Conservation (phyloP, 2,113 vertebrate species). For the Entomyzon cyanotis region DNA sequence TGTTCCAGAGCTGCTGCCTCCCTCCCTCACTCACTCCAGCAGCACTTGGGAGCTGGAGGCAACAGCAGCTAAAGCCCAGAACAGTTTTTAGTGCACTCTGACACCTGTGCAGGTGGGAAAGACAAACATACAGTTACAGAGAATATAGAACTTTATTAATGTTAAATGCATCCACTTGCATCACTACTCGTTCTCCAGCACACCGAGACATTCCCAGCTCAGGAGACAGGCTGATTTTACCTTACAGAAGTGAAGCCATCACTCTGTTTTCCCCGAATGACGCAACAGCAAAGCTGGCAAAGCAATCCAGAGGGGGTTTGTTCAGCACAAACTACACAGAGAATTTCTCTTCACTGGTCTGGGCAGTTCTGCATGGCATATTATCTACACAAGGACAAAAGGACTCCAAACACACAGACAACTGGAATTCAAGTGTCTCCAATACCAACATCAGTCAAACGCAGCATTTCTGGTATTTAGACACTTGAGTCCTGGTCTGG, state of each 20-base stretch:
- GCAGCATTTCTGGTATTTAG: not conserved
- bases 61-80: not conserved
- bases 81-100: not conserved
- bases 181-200: not conserved
- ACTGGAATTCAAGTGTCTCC: not conserved
- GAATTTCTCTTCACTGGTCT: not conserved
- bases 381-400: not conserved
- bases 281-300: not conserved
- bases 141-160: conserved; percentile 38
- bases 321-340: not conserved
- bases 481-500: not conserved
- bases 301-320: not conserved
- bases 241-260: not conserved
- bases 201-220: not conserved
- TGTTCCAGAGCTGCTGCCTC: not conserved
- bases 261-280: not conserved
- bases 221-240: not conserved
- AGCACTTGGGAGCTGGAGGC: not conserved
- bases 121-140: not conserved
- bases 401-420: not conserved
- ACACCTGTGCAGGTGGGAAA: not conserved
- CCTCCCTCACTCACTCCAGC: not conserved
- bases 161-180: not conserved
- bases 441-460: not conserved
- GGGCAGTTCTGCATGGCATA: not conserved